Evolutionary conservation across 2,113 vertebrate genomes (phyloP).

Genomic region (Micronisus gabar): DNA sequence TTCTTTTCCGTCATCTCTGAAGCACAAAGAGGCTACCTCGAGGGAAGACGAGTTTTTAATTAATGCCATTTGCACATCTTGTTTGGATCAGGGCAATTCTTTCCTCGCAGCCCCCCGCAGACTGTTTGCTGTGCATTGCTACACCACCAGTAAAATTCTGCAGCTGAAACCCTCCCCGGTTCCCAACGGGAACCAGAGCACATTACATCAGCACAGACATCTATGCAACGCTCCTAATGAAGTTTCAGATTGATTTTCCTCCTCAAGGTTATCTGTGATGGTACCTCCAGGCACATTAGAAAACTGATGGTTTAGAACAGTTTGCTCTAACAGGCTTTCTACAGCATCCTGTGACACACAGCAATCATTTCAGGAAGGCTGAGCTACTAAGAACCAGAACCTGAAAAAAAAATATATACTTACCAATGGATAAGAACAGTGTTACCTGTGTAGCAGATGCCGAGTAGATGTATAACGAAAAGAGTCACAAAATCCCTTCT

Average conservation of each 20-base stretch:
- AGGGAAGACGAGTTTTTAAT: not conserved
- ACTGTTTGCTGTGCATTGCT: not conserved
- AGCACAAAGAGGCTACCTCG: not conserved
- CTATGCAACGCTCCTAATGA: constrained; percentile 46
- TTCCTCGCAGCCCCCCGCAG: not conserved
- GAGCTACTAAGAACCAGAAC: not conserved
- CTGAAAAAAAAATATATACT: not conserved
- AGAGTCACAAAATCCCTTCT: not conserved
- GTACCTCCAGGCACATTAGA: constrained; percentile 29
- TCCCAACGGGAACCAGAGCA: not conserved
- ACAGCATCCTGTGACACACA: not conserved
- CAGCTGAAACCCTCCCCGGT: not conserved
- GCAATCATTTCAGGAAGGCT: not conserved
- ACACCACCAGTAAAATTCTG: not conserved
- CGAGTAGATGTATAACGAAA: not conserved
- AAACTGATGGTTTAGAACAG: not conserved
- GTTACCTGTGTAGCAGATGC: not conserved
- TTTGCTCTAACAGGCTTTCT: constrained; percentile 25
- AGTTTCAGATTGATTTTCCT: constrained; percentile 65
- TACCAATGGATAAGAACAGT: not conserved
- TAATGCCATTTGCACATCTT: not conserved
- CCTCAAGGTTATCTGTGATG: constrained; percentile 35
- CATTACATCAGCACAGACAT: constrained; percentile 47
- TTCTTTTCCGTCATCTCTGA: not conserved
- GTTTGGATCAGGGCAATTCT: not conserved